phyloP scores from a whole-genome alignment of 1,140 invertebrate genomes.

The Steinernema feltiae region DNA sequence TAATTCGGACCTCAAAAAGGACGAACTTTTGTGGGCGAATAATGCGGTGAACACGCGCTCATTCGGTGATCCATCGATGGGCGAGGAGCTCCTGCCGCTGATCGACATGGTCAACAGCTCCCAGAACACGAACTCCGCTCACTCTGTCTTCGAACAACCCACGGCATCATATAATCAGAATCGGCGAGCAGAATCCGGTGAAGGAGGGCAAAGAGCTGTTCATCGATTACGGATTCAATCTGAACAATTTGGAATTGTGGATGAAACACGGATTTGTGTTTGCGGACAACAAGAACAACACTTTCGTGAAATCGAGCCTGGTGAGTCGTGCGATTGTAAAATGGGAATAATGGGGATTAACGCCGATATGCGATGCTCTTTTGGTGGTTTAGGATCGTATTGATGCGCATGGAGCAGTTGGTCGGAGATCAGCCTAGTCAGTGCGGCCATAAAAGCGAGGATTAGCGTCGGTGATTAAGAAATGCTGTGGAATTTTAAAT shows the following conservation, averaged over 20 bases:
- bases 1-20: background rate
- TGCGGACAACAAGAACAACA: background rate
- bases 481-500: too few species aligned
- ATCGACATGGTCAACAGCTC: conserved; percentile 13
- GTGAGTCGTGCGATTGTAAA: background rate
- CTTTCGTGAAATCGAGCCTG: conserved; percentile 4
- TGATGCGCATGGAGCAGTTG: too few species aligned
- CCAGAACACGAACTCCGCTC: background rate
- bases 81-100: background rate
- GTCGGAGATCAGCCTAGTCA: too few species aligned
- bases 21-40: background rate
- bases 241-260: background rate
- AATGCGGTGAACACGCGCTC: background rate
- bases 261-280: conserved; percentile 7
- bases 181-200: background rate
- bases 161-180: background rate
- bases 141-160: background rate
- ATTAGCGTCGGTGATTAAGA: too few species aligned
- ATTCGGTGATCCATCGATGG: background rate
- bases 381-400: too few species aligned
- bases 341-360: too few species aligned
- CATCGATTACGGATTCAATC: background rate
- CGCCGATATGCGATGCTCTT: too few species aligned
- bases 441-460: too few species aligned
- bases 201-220: background rate